Conservation (phyloP, 2,888 invertebrate species). For the Zygaena filipendulae region DNA sequence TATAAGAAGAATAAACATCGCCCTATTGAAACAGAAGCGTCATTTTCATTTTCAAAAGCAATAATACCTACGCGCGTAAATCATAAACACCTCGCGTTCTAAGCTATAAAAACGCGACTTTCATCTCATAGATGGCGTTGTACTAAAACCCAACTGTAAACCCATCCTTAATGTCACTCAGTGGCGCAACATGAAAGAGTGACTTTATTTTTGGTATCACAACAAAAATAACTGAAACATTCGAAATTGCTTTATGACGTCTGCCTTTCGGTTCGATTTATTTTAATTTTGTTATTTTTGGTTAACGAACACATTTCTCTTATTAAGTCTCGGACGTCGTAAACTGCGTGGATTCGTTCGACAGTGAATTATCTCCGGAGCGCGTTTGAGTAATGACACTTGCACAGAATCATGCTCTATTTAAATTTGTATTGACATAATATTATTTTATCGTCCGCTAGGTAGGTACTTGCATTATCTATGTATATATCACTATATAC, state of each 20-base stretch:
- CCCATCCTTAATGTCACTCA: constrained; percentile 61
- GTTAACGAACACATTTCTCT: constrained; percentile 42
- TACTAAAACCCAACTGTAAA: constrained; percentile 47
- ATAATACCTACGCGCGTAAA: constrained; percentile 44
- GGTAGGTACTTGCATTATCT: no score
- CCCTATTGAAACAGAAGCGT: constrained; percentile 19
- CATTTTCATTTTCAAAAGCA: constrained; percentile 42
- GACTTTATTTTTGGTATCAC: constrained; percentile 60
- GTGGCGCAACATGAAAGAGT: constrained; percentile 60
- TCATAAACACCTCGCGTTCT: constrained; percentile 53
- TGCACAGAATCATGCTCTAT: constrained; percentile 27
- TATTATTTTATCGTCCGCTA: no score
- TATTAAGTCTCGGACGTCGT: constrained; percentile 50
- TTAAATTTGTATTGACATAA: constrained; percentile 18
- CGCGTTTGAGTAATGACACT: constrained; percentile 43
- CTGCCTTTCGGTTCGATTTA: constrained; percentile 68
- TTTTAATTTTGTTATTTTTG: constrained; percentile 67
- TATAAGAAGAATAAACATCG: no score
- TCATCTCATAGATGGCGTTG: constrained; percentile 61
- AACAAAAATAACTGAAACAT: constrained; percentile 65
- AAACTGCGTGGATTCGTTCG: constrained; percentile 54
- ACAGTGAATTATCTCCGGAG: constrained; percentile 53
- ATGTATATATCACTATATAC: no score
- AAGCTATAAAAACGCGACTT: constrained; percentile 40
- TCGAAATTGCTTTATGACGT: constrained; percentile 69